Percentiles rank a stretch among this genome's conserved stretches.
Evolutionary conservation across 1,140 invertebrate genomes (phyloP).

Genomic region (Plutomurus gul): DNA sequence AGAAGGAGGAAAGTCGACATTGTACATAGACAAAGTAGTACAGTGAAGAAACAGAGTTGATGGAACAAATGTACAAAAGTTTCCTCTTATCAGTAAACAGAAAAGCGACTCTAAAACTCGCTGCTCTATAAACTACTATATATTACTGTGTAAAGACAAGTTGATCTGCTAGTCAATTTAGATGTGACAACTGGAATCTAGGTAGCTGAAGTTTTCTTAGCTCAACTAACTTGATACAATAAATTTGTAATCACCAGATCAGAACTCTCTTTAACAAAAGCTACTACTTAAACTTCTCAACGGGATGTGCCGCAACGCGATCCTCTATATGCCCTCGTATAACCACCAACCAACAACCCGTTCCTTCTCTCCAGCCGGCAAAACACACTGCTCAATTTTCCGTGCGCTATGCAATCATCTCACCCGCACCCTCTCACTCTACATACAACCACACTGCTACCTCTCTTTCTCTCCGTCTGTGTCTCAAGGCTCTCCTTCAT

Average conservation of each 20-base stretch:
- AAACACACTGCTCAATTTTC: slow-evolving; percentile 8
- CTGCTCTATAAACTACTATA: slow-evolving; percentile 36
- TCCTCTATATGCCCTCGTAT: neutral
- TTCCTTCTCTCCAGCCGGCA: neutral
- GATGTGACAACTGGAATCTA: slow-evolving; percentile 49
- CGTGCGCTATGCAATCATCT: slow-evolving; percentile 25
- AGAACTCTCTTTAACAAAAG: slow-evolving; percentile 29
- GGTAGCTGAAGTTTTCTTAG: slow-evolving; percentile 35
- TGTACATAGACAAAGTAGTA: neutral
- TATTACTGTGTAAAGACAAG: slow-evolving; percentile 45
- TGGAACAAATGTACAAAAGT: slow-evolving; percentile 30
- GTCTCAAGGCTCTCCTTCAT: too few relatives aligned
- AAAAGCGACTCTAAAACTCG: neutral
- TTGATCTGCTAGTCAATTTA: slow-evolving; percentile 52
- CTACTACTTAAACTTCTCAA: slow-evolving; percentile 29
- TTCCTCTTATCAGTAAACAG: slow-evolving; percentile 48
- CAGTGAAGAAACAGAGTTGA: neutral
- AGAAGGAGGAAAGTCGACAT: neutral
- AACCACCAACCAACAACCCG: neutral
- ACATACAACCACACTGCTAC: neutral
- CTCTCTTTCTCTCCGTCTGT: neutral
- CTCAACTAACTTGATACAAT: slow-evolving; percentile 50
- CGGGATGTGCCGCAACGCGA: neutral
- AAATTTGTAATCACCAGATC: slow-evolving; percentile 54
- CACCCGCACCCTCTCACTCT: neutral